Evolutionary conservation across 37 sponge, comb jelly and placozoan species (phyloP).

Genomic region (Chondrosia reniformis): DNA sequence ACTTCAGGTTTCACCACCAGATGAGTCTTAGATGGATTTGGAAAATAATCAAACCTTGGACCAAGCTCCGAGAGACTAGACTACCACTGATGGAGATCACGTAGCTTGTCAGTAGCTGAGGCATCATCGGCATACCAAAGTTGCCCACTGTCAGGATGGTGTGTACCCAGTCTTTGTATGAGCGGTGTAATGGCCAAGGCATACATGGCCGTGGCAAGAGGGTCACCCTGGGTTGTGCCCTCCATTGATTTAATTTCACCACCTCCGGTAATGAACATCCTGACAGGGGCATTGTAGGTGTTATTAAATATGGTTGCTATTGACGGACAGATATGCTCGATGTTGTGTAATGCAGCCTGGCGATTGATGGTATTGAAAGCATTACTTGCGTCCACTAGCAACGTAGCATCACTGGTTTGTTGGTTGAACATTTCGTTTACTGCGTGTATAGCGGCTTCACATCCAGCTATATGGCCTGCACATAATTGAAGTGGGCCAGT

Average conservation of each 20-base stretch:
- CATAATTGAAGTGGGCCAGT: slow-evolving; percentile 12
- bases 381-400: not conserved
- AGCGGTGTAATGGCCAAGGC: not conserved
- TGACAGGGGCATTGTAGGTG: not conserved
- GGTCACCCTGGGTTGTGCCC: slow-evolving; percentile 6
- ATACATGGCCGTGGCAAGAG: slow-evolving; percentile 17
- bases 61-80: not conserved
- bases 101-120: not conserved
- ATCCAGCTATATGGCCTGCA: not conserved
- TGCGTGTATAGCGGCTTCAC: slow-evolving; percentile 13
- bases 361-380: slow-evolving; percentile 14
- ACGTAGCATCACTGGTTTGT: not conserved
- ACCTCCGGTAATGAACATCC: slow-evolving; percentile 8
- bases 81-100: slow-evolving; percentile 13
- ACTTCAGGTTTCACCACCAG: slow-evolving; percentile 2
- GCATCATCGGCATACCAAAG: slow-evolving; percentile 26
- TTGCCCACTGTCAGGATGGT: not conserved
- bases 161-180: not conserved
- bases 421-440: not conserved
- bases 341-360: slow-evolving; percentile 4
- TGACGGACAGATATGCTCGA: slow-evolving; percentile 1
- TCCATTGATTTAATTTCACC: slow-evolving; percentile 9
- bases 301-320: not conserved
- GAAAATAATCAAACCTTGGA: slow-evolving; percentile 22
- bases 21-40: slow-evolving; percentile 8